These are phyloP conservation scores for Thinocorus orbignyianus DNA, from an alignment of 2,113 vertebrate species.

Conservation along the genomic window DNA sequence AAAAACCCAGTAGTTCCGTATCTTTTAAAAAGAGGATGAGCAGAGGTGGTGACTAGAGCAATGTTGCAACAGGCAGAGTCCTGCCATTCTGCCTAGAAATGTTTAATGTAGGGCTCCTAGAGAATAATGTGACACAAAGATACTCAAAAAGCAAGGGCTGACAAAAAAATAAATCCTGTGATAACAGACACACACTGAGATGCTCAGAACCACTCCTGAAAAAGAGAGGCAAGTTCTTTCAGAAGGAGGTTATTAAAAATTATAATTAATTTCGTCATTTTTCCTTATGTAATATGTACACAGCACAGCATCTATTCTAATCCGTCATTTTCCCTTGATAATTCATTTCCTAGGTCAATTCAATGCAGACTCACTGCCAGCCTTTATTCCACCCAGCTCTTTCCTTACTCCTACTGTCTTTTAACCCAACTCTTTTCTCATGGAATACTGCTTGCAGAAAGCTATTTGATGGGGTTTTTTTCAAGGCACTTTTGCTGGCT, in stretches of 20 bases:
- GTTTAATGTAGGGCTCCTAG: not conserved
- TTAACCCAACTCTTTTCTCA: not conserved
- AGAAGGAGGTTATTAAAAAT: not conserved
- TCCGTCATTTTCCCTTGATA: not conserved
- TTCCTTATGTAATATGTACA: fast-evolving
- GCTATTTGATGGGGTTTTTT: not conserved
- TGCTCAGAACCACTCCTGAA: not conserved
- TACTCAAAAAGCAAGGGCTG: not conserved
- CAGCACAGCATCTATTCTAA: not conserved
- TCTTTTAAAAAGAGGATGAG: not conserved
- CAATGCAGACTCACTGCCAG: not conserved
- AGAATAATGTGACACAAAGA: not conserved
- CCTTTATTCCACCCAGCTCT: not conserved
- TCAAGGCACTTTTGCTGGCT: not conserved
- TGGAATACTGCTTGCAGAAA: not conserved
- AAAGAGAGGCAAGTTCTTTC: not conserved
- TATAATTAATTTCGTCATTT: not conserved
- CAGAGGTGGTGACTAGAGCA: not conserved
- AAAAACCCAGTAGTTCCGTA: not conserved
- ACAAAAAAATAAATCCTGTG: not conserved
- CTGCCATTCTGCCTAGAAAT: not conserved
- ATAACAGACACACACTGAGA: not conserved
- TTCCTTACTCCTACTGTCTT: not conserved
- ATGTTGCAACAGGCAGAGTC: not conserved
- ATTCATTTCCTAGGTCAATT: not conserved